Base-by-base conservation (phyloP, 2,797 vertebrate genomes). In the Rhinoraja longicauda region DNA sequence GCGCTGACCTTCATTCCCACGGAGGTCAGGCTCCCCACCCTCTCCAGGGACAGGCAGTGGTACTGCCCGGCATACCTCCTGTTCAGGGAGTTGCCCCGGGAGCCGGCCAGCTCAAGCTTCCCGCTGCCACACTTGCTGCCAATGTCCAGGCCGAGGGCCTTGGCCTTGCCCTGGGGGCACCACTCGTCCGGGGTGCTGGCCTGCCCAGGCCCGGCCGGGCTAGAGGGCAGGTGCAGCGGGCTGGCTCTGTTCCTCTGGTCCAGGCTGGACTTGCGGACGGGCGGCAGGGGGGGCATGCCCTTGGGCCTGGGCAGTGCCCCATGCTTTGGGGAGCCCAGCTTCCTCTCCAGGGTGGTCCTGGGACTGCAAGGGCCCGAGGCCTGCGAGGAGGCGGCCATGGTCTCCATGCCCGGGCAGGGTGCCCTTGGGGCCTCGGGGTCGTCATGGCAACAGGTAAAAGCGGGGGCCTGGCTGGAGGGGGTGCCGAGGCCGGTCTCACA, bases 91-190 rank as follows among this genome's bases (percentile, higher is more conserved):
- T 96, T 97, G 82, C 97, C 97, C 94, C 98, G 97, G 94, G 96
- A 96, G 90, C 97, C 96, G 0, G 99, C 96, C 94, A 98, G 98
- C 94, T 99, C 98, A 92, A 98, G 95, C 96, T 98, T 99, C 94
- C 97, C 97, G 86, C 95, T 98, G 94, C 99, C 99, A 92, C 98
- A 96, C 94, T 97, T 98, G 94, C 97, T 96, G 94, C 98, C 97
- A 93, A 97, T 98, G 45, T 97, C 97, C 4, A 96, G 95, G 32
- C 79, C 94, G 67, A 96, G 94, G 1, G 97, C 97, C 95, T 96
- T 98, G 32, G 93, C 93, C 94, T 96, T 97, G 94, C 94, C 94
- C 93, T 93, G 95, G 70, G 93, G 24, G 15, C 93, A 93, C 57
- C 95, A 93, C 64, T 98, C 98, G 5, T 99, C 98, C 0, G 95